Conservation (phyloP, 2,797 vertebrate species). For the Pyrocephalus nanus region DNA sequence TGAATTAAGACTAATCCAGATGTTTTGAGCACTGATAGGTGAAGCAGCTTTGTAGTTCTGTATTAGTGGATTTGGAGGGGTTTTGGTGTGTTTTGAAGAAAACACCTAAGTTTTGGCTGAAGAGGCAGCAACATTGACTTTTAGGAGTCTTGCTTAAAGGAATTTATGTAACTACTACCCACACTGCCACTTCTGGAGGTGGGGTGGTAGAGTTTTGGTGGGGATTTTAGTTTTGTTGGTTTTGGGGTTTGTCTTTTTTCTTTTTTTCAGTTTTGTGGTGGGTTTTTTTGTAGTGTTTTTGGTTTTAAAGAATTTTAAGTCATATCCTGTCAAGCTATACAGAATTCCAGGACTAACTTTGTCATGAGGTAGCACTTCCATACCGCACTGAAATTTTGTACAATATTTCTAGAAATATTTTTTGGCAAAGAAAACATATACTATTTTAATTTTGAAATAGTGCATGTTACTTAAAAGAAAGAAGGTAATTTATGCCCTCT, state of each 20-base stretch:
- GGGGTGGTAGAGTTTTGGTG: not conserved
- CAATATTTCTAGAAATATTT: not conserved
- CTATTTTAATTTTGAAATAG: not conserved
- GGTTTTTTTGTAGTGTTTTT: not conserved
- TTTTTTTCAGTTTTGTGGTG: not conserved
- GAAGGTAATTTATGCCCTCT: not conserved
- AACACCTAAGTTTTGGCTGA: not conserved
- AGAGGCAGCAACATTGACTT: not conserved
- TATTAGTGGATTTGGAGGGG: rapidly evolving
- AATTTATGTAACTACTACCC: not conserved
- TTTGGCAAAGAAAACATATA: not conserved
- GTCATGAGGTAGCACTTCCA: not conserved
- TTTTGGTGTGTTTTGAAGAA: not conserved
- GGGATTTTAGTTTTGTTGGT: no score
- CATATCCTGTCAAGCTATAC: not conserved
- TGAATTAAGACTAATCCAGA: not conserved
- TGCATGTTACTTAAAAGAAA: not conserved
- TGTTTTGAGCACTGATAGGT: not conserved
- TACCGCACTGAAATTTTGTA: not conserved
- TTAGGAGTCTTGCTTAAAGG: not conserved
- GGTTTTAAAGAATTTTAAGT: not conserved
- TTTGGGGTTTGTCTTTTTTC: no score
- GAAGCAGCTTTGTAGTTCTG: not conserved
- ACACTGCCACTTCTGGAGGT: not conserved
- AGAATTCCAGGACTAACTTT: not conserved